Percentiles rank a stretch among this genome's conserved stretches.
Conservation (phyloP, 1,140 invertebrate genomes). For the Euura lappo region DNA sequence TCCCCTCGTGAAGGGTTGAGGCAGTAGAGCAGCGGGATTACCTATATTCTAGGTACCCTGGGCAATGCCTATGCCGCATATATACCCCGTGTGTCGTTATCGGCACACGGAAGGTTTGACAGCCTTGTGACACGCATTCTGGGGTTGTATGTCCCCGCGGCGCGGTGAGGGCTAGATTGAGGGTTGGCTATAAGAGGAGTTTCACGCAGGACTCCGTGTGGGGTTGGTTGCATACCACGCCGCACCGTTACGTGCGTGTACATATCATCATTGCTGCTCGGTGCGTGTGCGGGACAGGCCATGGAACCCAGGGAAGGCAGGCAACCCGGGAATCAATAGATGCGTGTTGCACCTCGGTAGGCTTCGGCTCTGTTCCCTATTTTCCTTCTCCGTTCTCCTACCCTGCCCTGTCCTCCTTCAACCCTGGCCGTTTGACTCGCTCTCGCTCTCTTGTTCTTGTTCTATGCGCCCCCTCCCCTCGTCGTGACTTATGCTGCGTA, state of each 20-base stretch:
- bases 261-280: slow-evolving; percentile 19
- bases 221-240: neutral
- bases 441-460: neutral
- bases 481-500: neutral
- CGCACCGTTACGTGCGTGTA: slow-evolving; percentile 22
- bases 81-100: neutral
- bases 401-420: slow-evolving; percentile 36
- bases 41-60: neutral
- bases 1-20: too few relatives aligned
- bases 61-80: too few relatives aligned
- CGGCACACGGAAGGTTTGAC: slow-evolving; percentile 3
- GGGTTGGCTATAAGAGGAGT: too few relatives aligned
- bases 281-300: neutral
- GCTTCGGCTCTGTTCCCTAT: neutral
- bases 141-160: slow-evolving; percentile 27
- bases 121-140: slow-evolving; percentile 6
- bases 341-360: slow-evolving; percentile 50
- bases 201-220: neutral
- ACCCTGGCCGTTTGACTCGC: slow-evolving; percentile 25
- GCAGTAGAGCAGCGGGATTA: neutral
- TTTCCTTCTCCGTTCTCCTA: slow-evolving; percentile 40
- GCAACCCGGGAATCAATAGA: slow-evolving; percentile 52
- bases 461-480: slow-evolving; percentile 10
- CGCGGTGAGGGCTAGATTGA: neutral
- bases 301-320: slow-evolving; percentile 31